phyloP scores from a whole-genome alignment of 2,113 vertebrate species.

The Entomyzon cyanotis region DNA sequence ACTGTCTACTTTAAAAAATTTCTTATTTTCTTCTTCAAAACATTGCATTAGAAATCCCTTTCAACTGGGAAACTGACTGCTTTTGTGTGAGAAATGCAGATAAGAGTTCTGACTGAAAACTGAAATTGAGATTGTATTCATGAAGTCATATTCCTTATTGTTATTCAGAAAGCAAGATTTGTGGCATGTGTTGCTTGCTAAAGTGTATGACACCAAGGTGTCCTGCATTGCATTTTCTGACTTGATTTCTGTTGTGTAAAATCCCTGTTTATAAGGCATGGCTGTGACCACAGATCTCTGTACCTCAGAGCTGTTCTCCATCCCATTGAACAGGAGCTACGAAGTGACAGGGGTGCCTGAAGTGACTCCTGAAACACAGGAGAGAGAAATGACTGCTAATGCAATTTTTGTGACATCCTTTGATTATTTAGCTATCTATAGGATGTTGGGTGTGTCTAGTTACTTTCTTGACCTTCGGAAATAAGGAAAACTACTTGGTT shows the following conservation, averaged over 20 bases:
- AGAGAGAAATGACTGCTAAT: neutral
- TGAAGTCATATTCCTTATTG: neutral
- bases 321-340: neutral
- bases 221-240: fast-evolving
- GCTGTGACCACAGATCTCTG: neutral
- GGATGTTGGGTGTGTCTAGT: neutral
- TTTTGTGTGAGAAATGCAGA: neutral
- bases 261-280: fast-evolving
- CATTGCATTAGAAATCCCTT: neutral
- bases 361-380: neutral
- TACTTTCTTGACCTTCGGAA: neutral
- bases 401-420: neutral
- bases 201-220: neutral
- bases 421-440: neutral
- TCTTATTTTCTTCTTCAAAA: neutral
- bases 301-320: neutral
- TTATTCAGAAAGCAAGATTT: neutral
- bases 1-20: neutral
- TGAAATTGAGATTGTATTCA: neutral
- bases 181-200: neutral
- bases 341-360: neutral
- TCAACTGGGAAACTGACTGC: neutral
- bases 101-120: neutral
- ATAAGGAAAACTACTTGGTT: neutral
- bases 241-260: neutral